phyloP scores from a whole-genome alignment of 2,888 invertebrate genomes.

The Coenonympha glycerion region DNA sequence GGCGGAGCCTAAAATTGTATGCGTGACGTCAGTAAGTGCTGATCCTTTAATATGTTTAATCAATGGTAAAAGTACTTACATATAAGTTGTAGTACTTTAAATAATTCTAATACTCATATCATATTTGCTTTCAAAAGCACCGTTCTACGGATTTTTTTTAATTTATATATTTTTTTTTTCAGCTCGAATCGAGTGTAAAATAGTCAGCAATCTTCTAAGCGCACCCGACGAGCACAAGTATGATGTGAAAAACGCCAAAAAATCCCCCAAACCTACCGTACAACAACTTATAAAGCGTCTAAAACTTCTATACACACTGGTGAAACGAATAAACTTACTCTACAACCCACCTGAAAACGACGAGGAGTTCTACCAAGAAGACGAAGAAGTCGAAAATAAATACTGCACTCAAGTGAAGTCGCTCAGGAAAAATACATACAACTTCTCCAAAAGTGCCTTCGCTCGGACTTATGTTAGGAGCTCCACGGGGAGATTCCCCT shows the following conservation, averaged over 20 bases:
- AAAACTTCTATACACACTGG: constrained; percentile 57
- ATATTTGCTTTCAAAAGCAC: too few species aligned
- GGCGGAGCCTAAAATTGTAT: too few species aligned
- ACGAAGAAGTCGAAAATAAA: constrained; percentile 36
- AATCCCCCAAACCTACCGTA: constrained; percentile 38
- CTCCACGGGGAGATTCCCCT: constrained; percentile 46
- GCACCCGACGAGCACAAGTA: constrained; percentile 41
- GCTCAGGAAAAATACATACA: constrained; percentile 35
- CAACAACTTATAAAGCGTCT: constrained; percentile 55
- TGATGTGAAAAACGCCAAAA: constrained; percentile 37
- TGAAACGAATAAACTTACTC: constrained; percentile 50
- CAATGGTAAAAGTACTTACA: too few species aligned
- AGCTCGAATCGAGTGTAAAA: constrained; percentile 63
- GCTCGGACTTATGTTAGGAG: constrained; percentile 50
- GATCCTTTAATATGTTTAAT: too few species aligned
- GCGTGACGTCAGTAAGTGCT: too few species aligned
- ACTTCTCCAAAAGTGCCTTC: constrained; percentile 54
- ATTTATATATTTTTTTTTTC: constrained; percentile 26
- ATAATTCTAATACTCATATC: too few species aligned
- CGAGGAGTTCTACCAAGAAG: constrained; percentile 47
- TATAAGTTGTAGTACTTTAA: too few species aligned
- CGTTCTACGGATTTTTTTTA: not conserved
- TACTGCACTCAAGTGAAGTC: constrained; percentile 50
- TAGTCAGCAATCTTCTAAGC: constrained; percentile 54
- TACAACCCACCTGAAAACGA: constrained; percentile 57